These are phyloP conservation scores for Epistrophe grossulariae DNA, from an alignment of 2,888 invertebrate genomes.

Conservation along the genomic window DNA sequence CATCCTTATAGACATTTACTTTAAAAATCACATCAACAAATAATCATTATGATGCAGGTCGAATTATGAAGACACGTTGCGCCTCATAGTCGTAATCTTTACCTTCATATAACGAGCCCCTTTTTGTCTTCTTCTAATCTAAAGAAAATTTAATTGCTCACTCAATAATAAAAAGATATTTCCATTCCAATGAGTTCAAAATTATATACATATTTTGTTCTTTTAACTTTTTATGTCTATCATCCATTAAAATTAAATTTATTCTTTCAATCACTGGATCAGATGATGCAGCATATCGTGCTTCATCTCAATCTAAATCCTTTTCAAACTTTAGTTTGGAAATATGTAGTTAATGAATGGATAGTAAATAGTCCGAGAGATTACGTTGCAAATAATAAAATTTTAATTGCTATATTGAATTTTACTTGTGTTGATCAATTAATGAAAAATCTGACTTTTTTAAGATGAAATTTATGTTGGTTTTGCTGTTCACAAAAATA, in stretches of 20 bases:
- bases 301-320: slow-evolving; percentile 11
- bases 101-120: background rate
- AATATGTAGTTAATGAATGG: background rate
- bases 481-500: too few species aligned
- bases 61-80: background rate
- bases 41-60: background rate
- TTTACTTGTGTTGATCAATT: too few species aligned
- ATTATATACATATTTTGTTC: background rate
- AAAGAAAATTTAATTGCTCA: slow-evolving; percentile 16
- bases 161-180: background rate
- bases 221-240: slow-evolving; percentile 19
- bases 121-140: background rate
- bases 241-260: slow-evolving; percentile 27
- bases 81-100: background rate
- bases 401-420: too few species aligned
- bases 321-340: background rate
- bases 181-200: background rate
- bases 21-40: background rate
- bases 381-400: background rate
- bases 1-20: too few species aligned
- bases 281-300: background rate
- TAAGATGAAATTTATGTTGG: too few species aligned
- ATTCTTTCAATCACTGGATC: slow-evolving; percentile 4
- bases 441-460: too few species aligned
- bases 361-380: background rate